Evolutionary conservation across 1,140 invertebrate genomes (phyloP), one percentile per base, ranked within the genome.

Genomic region (Lepidurus couesii): DNA sequence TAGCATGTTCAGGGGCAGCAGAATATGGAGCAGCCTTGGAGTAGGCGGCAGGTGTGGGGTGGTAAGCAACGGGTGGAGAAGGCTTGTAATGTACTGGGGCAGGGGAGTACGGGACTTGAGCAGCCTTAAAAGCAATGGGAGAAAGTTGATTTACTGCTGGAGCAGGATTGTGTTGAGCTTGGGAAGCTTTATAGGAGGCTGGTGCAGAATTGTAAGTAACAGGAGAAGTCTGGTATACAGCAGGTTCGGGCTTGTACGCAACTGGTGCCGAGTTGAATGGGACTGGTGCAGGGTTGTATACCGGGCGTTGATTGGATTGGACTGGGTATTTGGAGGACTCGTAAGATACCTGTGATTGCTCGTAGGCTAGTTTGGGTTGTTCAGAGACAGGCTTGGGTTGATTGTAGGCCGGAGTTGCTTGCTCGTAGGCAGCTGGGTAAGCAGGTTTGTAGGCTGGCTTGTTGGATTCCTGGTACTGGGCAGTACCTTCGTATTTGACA

Each of bases 401-500:
- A 24, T 24, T 24, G 24, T 24, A 24, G 24, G 24, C 24, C 24
- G 24, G 24, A 24, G 24, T 24, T 0, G 24, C 24, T 24, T 24
- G 24, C 24, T 24, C 24, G 24, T 24, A 24, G 24, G 24, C 24
- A 24, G 24, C 24, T 24, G 24, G 24, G 24, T 77, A 77, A 5
- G 24, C 16, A n/a, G 76, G 13, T 24, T 77, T 77, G 42, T 77
- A 77, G 43, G 76, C 42, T 8, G 76, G 76, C 24, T 24, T 75
- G 8, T 45, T 77, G 76, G 1, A 73, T 43, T 24, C 53, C 0
- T 90, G 90, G 81, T 90, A 92, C 26, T 85, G 86, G 0, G 90
- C 90, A 79, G 90, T 88, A 7, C 91, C 91, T 82, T 92, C 91
- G 82, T 92, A 93, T 80, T 89, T 88, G 1, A 93, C 91, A 79